A percentile compares a stretch with the other conserved stretches of the same genome.
Conservation (phyloP, 1,140 invertebrate genomes). For the Rhagoletis pomonella region DNA sequence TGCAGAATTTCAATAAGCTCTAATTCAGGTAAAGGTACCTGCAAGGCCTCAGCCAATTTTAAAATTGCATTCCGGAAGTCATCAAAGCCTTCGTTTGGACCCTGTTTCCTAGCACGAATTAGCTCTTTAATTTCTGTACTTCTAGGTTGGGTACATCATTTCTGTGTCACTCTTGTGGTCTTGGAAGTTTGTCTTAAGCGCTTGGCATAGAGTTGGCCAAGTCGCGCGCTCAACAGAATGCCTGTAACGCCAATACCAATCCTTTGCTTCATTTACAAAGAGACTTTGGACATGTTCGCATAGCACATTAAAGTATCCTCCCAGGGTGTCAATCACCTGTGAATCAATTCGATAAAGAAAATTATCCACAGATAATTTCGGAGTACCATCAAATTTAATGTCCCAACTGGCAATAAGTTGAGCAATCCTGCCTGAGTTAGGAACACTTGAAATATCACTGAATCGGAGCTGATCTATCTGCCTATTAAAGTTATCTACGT, state of each 20-base stretch:
- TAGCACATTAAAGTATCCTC: conserved; percentile 1
- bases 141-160: not conserved
- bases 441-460: too few species aligned
- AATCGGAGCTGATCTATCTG: too few species aligned
- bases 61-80: not conserved
- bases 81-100: not conserved
- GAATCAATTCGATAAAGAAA: not conserved
- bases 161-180: conserved; percentile 2
- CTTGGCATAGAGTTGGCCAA: conserved; percentile 10
- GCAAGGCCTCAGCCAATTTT: not conserved
- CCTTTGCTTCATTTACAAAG: not conserved
- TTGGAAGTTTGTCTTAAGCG: not conserved
- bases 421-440: too few species aligned
- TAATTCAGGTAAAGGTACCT: not conserved
- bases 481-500: too few species aligned
- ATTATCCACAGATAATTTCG: not conserved
- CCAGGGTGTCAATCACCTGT: not conserved
- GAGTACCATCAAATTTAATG: too few species aligned
- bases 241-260: conserved; percentile 4
- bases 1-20: too few species aligned
- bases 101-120: conserved; percentile 7
- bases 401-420: too few species aligned
- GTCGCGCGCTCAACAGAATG: not conserved
- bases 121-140: not conserved
- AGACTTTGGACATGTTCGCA: conserved; percentile 9